These are phyloP conservation scores for Dolomedes plantarius DNA, from an alignment of 2,888 invertebrate genomes.

Conservation along the genomic window DNA sequence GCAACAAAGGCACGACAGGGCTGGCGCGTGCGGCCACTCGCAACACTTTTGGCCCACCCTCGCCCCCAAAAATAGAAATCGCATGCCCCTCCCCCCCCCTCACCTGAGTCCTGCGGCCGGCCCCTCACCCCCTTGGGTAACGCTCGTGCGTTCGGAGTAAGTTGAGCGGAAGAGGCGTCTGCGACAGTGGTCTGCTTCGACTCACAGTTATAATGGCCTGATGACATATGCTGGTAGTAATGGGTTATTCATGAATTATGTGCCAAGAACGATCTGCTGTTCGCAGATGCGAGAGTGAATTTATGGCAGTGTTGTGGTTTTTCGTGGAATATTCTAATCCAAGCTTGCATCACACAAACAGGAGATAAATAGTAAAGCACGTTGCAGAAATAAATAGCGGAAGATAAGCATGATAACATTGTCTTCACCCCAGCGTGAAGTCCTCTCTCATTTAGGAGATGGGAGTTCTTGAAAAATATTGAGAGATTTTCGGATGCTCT, in stretches of 20 bases:
- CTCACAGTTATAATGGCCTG: neutral
- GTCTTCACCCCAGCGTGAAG: no score
- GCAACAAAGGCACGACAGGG: conserved; percentile 33
- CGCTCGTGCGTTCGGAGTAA: conserved; percentile 7
- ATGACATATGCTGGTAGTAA: conserved; percentile 16
- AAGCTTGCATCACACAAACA: no score
- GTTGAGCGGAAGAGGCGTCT: conserved; percentile 6
- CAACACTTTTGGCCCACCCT: conserved; percentile 58
- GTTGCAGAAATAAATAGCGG: no score
- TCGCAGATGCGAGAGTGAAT: neutral
- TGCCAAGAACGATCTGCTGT: neutral
- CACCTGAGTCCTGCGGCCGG: conserved; percentile 22
- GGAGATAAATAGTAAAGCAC: no score
- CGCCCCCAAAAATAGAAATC: conserved; percentile 35
- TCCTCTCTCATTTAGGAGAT: no score
- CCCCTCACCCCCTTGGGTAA: conserved; percentile 50
- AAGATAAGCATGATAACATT: no score
- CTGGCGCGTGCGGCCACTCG: conserved; percentile 63
- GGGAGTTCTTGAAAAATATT: no score
- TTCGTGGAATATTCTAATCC: no score
- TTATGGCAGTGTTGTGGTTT: conserved; percentile 6
- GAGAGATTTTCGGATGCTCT: no score
- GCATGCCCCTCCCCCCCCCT: neutral
- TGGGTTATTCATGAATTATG: conserved; percentile 15
- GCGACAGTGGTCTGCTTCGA: conserved; percentile 9